Conservation (phyloP, 2,888 invertebrate species). For the Carterocephalus palaemon region DNA sequence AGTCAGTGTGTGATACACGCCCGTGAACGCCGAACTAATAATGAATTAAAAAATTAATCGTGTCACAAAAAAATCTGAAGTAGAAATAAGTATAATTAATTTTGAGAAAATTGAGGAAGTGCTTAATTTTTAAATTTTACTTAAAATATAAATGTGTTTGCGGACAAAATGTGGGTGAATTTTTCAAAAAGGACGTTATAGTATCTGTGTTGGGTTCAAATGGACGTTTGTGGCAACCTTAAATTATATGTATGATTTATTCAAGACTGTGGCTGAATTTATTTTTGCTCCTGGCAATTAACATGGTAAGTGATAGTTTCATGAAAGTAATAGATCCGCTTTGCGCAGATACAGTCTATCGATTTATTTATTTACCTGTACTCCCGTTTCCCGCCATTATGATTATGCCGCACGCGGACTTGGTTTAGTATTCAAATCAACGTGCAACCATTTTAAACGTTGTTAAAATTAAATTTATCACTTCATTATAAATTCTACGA, state of each 20-base stretch:
- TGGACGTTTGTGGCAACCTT: slow-evolving; percentile 64
- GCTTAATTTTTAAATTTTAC: background rate
- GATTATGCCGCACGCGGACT: background rate
- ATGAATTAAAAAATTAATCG: slow-evolving; percentile 23
- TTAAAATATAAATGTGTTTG: slow-evolving; percentile 1
- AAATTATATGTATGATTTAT: slow-evolving; percentile 78
- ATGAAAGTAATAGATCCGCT: no score
- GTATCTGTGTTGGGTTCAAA: slow-evolving; percentile 45
- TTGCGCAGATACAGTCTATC: no score
- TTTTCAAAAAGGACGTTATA: slow-evolving; percentile 18
- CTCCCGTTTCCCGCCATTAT: slow-evolving; percentile 8
- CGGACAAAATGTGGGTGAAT: slow-evolving; percentile 15
- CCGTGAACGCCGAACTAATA: slow-evolving; percentile 38
- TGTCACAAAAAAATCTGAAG: no score
- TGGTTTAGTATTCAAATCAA: slow-evolving; percentile 13
- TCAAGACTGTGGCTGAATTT: slow-evolving; percentile 73
- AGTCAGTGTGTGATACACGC: slow-evolving; percentile 33
- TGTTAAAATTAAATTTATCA: slow-evolving; percentile 27
- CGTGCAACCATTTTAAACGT: slow-evolving; percentile 6
- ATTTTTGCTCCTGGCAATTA: slow-evolving; percentile 76
- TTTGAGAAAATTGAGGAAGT: background rate
- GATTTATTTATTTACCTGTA: slow-evolving; percentile 21
- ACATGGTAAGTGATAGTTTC: slow-evolving; percentile 67
- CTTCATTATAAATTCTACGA: slow-evolving; percentile 29
- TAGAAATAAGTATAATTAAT: no score